Evolutionary conservation across 2,113 vertebrate species (phyloP).

Genomic region (Scomber scombrus): DNA sequence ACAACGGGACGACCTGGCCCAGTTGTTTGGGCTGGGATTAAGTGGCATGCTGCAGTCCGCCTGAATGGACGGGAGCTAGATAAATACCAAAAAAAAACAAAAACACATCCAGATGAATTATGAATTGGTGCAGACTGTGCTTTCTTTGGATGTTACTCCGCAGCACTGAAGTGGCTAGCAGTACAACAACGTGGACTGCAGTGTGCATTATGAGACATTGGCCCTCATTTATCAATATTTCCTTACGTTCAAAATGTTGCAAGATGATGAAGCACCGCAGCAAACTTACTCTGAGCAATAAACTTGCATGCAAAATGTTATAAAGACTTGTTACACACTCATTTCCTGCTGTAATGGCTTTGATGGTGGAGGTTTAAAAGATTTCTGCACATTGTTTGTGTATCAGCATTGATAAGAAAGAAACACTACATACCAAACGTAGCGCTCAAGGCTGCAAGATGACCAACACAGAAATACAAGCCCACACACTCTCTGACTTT

Average conservation of each 20-base stretch:
- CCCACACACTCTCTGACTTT: too few species aligned
- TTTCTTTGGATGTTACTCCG: conserved; percentile 41
- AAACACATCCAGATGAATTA: conserved; percentile 74
- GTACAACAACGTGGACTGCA: conserved; percentile 44
- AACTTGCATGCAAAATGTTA: conserved; percentile 5
- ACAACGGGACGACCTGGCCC: conserved; percentile 46
- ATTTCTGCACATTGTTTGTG: too few species aligned
- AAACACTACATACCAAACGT: too few species aligned
- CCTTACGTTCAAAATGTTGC: conserved; percentile 34
- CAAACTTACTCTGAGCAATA: conserved; percentile 38
- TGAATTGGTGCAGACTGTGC: conserved; percentile 71
- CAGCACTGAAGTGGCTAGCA: conserved; percentile 34
- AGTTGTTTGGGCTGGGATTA: conserved; percentile 64
- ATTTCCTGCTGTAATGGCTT: conserved; percentile 11
- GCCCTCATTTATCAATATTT: conserved; percentile 54
- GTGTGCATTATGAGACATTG: conserved; percentile 50
- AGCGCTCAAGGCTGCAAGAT: too few species aligned
- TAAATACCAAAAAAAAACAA: conserved; percentile 56
- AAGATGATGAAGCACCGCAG: conserved; percentile 32
- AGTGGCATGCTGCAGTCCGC: conserved; percentile 57
- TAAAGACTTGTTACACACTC: conserved; percentile 8
- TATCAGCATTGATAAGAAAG: too few species aligned
- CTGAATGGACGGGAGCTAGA: conserved; percentile 55
- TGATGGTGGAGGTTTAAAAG: neutral
- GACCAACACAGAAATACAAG: too few species aligned